Conservation (phyloP, 2,797 vertebrate species). For the Spinus pinus region DNA sequence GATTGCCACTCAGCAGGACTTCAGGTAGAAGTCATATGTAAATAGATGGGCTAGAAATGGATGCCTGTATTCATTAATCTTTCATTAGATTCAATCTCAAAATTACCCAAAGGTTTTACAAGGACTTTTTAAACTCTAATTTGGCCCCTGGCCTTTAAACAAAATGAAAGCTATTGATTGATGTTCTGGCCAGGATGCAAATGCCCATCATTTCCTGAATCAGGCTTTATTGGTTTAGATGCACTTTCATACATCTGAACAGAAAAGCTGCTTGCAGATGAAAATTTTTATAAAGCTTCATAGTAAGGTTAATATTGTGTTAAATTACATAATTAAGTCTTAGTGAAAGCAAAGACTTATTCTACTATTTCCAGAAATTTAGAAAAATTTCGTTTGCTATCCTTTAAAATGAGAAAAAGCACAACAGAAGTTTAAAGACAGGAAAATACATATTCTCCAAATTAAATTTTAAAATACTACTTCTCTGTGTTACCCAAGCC, state of each 20-base stretch:
- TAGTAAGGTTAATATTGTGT: neutral
- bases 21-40: constrained; percentile 69
- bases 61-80: constrained; percentile 72
- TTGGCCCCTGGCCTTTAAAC: constrained; percentile 72
- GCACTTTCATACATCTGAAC: constrained; percentile 34
- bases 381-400: neutral
- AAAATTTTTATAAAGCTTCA: constrained; percentile 1
- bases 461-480: neutral
- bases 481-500: neutral
- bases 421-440: neutral
- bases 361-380: neutral
- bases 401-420: neutral
- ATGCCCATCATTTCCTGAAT: constrained; percentile 57
- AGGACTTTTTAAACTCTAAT: constrained; percentile 73
- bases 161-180: constrained; percentile 73
- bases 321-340: constrained; percentile 29
- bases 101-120: constrained; percentile 73
- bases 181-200: constrained; percentile 64
- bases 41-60: constrained; percentile 66
- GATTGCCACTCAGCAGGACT: constrained; percentile 61
- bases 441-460: neutral
- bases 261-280: constrained; percentile 21
- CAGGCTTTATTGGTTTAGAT: constrained; percentile 64
- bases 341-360: neutral
- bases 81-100: constrained; percentile 68